Base-by-base conservation (phyloP, 2,888 invertebrate species). In the Perithous albicinctus region DNA sequence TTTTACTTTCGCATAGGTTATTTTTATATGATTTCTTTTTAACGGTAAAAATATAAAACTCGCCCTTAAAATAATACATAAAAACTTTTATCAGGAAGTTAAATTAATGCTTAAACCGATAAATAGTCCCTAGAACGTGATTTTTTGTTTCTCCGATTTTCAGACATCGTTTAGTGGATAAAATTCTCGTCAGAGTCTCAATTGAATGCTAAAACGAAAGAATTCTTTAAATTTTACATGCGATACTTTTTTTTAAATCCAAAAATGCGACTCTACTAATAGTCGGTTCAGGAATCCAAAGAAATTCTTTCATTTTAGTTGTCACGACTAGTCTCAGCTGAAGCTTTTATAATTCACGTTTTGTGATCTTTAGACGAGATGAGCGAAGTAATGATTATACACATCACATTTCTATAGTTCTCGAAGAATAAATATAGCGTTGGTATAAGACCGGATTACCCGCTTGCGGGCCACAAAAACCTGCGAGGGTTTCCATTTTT, bases 351-450 rank as follows among this genome's bases (percentile, higher is more conserved):
- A 56, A n/a, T 56, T 7, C 29, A 8, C 26, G 38, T 12, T 38
- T 54, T 15, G 8, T 15, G 69, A 56, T 29, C 15, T 29, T 6
- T 73, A 38, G 54, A 38, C 38, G 54, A n/a, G 4, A 29, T 41
- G 54, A 59, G 51, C 48, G 41, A 54, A 43, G 38, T 66, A 32
- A 48, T 32, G n/a, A 29, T 23, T 46, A 66, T 48, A 26, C 35
- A 38, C 38, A 63, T 63, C 35, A 73, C 48, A 63, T 74, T 74
- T 38, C 26, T 74, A 74, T 38, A 12, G 41, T 51, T 74, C 12
- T 6, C 18, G 63, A 64, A 35, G 20, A 64, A 51, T 51, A 54
- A 54, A 41, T 51, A 51, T 51, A 74, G 23, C 7, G 38, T 15
- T 56, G 56, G 54, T 56, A 18, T 41, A 56, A 23, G 69, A 56